Evolutionary conservation across 1,140 invertebrate genomes (phyloP), one percentile per base, ranked within the genome.

Genomic region (Drosophila seguyi): DNA sequence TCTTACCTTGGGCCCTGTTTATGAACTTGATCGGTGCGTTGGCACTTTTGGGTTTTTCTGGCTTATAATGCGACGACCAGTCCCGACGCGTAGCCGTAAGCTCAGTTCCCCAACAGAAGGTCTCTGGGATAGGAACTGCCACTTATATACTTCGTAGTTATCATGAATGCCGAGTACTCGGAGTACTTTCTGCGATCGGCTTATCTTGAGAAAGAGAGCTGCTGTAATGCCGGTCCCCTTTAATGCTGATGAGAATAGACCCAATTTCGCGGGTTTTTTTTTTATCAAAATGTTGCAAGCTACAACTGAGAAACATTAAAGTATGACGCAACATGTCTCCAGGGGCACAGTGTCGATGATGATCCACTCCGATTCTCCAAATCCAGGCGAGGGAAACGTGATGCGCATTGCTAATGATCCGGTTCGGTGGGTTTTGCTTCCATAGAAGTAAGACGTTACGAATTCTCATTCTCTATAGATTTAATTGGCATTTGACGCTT

Each of bases 371-470:
- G 14, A 47, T 67, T 67, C 47, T 67, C 42, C 38, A 27, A 44
- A 39, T 60, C 34, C 20, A 36, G 50, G 34, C 52, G 39, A 27
- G 36, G 13, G 29, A 57, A 55, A 75, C 85, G 85, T 90, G 84
- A 50, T 65, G 77, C 56, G 84, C 76, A 84, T 88, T 52, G 52
- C 44, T 71, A 84, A 90, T 66, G 68, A 88, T 84, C 80, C 68
- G 48, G 80, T 90, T 75, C 60, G 68, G 63, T 87, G 58, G 53
- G 76, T 90, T 87, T 87, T 56, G 50, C 71, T 88, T 81, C 58
- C 68, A 71, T 81, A 84, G 77, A 87, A 90, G 73, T 78, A 57
- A 45, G 56, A 67, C 58, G 56, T n/a, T 68, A 50, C 71, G 50
- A 82, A 79, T 69, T 69, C 50, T 53, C 56, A 62, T 48, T 62